Conservation (phyloP, 2,797 vertebrate genomes). For the Arrhamphus sclerolepis region DNA sequence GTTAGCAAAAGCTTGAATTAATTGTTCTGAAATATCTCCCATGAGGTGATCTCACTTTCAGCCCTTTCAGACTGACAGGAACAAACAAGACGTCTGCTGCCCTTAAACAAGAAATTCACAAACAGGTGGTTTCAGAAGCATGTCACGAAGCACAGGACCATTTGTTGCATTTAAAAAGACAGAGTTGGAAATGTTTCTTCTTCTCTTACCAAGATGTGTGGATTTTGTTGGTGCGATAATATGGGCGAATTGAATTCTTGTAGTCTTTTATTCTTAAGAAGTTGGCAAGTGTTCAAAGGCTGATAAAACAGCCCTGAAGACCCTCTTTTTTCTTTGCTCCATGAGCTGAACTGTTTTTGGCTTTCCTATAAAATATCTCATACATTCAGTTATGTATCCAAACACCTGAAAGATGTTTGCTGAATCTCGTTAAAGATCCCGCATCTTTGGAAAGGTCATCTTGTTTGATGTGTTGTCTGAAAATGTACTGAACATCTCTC, state of each 20-base stretch:
- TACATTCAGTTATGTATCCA: not conserved
- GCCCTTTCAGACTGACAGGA: conserved; percentile 30
- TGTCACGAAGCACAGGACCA: conserved; percentile 51
- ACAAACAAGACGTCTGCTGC: conserved; percentile 55
- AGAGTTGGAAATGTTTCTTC: not conserved
- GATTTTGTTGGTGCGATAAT: no score
- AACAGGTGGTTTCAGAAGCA: conserved; percentile 46
- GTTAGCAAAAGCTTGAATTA: conserved; percentile 41
- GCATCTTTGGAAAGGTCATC: not conserved
- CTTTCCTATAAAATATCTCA: conserved; percentile 7
- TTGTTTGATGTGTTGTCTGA: not conserved
- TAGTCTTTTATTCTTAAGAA: not conserved
- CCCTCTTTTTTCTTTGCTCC: not conserved
- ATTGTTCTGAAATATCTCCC: conserved; percentile 24
- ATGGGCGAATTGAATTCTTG: not conserved
- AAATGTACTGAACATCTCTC: not conserved
- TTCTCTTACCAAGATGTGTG: not conserved
- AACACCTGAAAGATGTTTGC: not conserved
- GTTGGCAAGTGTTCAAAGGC: not conserved
- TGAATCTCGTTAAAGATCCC: not conserved
- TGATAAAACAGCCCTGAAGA: not conserved
- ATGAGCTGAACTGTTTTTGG: not conserved
- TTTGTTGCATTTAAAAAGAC: conserved; percentile 16
- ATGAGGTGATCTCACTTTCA: conserved; percentile 24
- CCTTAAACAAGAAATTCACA: conserved; percentile 45